Evolutionary conservation across 1,140 invertebrate species (phyloP).

Genomic region (Hestina assimilis): DNA sequence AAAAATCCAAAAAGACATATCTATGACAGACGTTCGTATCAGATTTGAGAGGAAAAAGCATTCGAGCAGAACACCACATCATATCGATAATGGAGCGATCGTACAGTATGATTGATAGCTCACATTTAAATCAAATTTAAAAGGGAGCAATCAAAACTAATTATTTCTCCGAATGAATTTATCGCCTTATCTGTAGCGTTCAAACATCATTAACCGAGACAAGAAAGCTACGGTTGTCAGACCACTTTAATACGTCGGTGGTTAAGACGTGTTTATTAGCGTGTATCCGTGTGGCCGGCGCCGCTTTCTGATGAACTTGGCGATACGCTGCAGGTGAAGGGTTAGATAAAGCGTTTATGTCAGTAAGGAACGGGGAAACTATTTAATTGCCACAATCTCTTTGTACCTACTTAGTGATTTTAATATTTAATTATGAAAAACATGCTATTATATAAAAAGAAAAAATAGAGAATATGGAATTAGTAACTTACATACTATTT

Average conservation of each 20-base stretch:
- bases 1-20: not conserved
- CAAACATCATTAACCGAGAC: conserved; percentile 17
- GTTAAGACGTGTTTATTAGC: conserved; percentile 44
- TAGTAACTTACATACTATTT: too few species aligned
- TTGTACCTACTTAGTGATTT: too few species aligned
- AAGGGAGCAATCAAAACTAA: conserved; percentile 26
- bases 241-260: conserved; percentile 36
- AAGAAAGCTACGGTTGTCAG: conserved; percentile 32
- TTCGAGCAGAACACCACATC: not conserved
- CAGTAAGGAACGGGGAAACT: not conserved
- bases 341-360: not conserved
- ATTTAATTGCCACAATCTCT: too few species aligned
- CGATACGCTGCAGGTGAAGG: conserved; percentile 23
- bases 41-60: not conserved
- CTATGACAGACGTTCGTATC: not conserved
- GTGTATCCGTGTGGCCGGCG: conserved; percentile 20
- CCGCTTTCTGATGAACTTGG: conserved; percentile 48
- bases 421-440: too few species aligned
- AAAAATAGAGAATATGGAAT: too few species aligned
- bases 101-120: conserved; percentile 21
- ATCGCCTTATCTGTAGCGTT: conserved; percentile 19
- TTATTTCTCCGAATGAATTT: conserved; percentile 18
- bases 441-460: too few species aligned
- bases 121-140: conserved; percentile 21
- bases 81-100: conserved; percentile 5